Conservation (phyloP, 2,888 invertebrate genomes). For the Acanthacorydalis orientalis region DNA sequence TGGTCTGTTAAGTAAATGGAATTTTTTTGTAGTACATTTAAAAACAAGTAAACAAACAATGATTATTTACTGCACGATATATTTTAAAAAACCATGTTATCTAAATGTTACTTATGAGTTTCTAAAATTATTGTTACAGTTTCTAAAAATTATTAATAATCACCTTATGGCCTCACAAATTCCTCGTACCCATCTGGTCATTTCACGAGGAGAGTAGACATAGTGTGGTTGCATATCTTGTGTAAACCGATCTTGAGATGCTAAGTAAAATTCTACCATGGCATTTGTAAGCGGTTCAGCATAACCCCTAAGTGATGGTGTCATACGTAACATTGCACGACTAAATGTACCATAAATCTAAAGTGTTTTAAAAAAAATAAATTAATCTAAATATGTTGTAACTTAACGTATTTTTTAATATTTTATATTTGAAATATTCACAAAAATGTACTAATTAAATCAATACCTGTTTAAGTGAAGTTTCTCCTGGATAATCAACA, state of each 20-base stretch:
- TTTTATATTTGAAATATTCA: not conserved
- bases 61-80: too few species aligned
- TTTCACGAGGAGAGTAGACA: constrained; percentile 96
- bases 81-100: too few species aligned
- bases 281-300: constrained; percentile 95
- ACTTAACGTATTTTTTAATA: not conserved
- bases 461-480: constrained; percentile 73
- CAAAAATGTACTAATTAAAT: not conserved
- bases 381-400: not conserved
- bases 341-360: constrained; percentile 98
- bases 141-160: constrained; percentile 6
- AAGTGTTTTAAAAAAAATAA: not conserved
- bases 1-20: constrained; percentile 38
- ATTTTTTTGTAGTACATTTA: constrained; percentile 1
- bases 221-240: constrained; percentile 99
- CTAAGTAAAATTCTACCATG: constrained; percentile 96
- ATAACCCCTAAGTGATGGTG: constrained; percentile 80
- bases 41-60: not conserved
- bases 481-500: constrained; percentile 98
- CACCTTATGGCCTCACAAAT: constrained; percentile 92
- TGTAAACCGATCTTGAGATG: constrained; percentile 94
- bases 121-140: too few species aligned
- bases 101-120: too few species aligned
- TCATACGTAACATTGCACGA: constrained; percentile 90
- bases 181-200: constrained; percentile 98